Evolutionary conservation across 1,140 invertebrate genomes (phyloP), one percentile per base, ranked within the genome.

Genomic region (Brachystomella parvula): DNA sequence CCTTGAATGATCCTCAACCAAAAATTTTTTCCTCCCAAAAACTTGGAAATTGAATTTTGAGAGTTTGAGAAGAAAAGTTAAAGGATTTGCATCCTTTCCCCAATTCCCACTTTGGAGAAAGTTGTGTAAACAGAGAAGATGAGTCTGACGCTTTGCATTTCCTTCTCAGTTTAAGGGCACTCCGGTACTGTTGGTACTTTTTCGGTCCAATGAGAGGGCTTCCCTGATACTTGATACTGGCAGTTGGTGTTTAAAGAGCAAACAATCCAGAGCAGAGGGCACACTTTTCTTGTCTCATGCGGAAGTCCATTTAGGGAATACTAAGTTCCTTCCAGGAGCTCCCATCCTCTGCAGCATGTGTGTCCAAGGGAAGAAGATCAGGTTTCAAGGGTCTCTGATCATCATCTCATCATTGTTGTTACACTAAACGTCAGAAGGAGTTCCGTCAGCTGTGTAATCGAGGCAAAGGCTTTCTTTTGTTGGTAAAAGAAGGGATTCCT

Each of bases 241-340:
- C 49, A 53, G 49, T 53, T 53, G 49, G 49, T 53, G 15, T 53
- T 53, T 53, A 53, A 53, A 53, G 6, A 53, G 49, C 15, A 53
- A 53, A 53, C 49, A 53, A 53, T 53, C 49, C 24, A 24, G 49
- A 53, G 21, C 49, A 53, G 49, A 53, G 49, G 49, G 49, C 49
- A 53, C 49, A 53, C 49, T 12, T 6, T 26, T 24, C 39, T n/a
- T 44, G 9, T 44, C 39, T n/a, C 12, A 53, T 53, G 49, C 49
- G 49, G 49, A 53, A 53, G 49, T 53, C 49, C 49, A 39, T 39
- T 39, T 39, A 39, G 35, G 35, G 19, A 6, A 6, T 19, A 39
- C 35, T 19, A 6, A 39, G 6, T 39, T 39, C 35, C 35, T 19
- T 39, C 19, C 6, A 39, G 35, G 19, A 6, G 35, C 35, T 17